Evolutionary conservation across 2,113 vertebrate species (phyloP), one percentile per base, ranked within the genome.

Genomic region (Anhinga rufa): DNA sequence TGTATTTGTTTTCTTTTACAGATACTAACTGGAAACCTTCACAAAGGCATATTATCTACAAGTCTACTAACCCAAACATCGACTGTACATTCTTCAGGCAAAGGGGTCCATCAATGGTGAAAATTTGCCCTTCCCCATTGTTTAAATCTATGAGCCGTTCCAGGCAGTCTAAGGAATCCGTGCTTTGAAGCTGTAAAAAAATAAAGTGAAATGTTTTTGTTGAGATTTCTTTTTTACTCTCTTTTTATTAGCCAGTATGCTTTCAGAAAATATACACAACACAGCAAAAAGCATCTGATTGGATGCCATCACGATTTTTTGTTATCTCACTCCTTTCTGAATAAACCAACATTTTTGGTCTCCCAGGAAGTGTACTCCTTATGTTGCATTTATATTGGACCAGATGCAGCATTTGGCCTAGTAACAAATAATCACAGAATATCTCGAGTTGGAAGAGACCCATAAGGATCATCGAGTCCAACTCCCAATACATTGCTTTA

Each of bases 1-100:
- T 69, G 28, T 5, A 15, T 61, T 74, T 89, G 40, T 48, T 77
- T 91, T 82, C 51, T 42, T 79, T 81, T 44, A 12, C 9, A 86
- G 55, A 91, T 62, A 55, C 32, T 44, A 66, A 31, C 17, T 88
- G 81, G 24, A 31, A 84, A 74, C 55, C 26, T 85, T 76, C 64
- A 76, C n/a, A 44, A 38, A 79, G 54, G 36, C 17, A 14, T 17
- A 6, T 34, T 48, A 76, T 49, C 54, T 74, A 11, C 74, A 75
- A 36, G 24, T 17, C 25, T 87, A 97, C 98, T 97, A 62, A 99
- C 99, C 99, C 99, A 97, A 99, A 99, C 99, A 99, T 99, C 13
- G 99, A 98, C 97, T 99, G 99, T 7, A 99, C 99, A 48, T 99
- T 99, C 98, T 99, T 99, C 97, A 99, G 98, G 97, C 99, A 99